A percentile compares a stretch with the other conserved stretches of the same genome.
These are phyloP conservation scores for Tamias sibiricus DNA, from an alignment of 2,113 vertebrate genomes.

Conservation along the genomic window DNA sequence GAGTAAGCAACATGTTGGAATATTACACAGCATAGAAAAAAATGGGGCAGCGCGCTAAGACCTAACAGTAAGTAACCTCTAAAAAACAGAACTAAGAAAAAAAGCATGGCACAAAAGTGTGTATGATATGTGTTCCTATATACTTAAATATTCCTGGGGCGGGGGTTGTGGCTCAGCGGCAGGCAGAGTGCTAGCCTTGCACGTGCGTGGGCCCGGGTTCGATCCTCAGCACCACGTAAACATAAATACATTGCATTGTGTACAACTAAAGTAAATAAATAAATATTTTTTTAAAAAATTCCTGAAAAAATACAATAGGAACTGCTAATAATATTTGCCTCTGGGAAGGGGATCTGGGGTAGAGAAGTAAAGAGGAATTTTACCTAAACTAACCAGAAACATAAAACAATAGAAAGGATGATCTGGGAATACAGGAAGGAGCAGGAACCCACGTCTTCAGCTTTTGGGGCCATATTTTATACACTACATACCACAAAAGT, in stretches of 20 bases:
- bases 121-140: not conserved
- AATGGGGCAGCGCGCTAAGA: not conserved
- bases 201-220: too few species aligned
- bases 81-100: not conserved
- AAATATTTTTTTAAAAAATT: too few species aligned
- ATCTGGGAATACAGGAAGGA: not conserved
- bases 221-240: too few species aligned
- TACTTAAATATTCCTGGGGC: not conserved
- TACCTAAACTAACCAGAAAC: not conserved
- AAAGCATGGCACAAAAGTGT: not conserved
- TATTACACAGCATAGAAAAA: not conserved
- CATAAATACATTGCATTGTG: too few species aligned
- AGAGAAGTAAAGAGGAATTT: not conserved
- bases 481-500: not conserved
- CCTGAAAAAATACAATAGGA: not conserved
- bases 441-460: not conserved
- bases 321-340: not conserved
- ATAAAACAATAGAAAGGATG: not conserved
- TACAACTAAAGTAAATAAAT: too few species aligned
- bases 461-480: not conserved
- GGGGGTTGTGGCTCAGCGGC: too few species aligned
- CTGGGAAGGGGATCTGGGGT: not conserved
- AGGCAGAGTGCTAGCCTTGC: too few species aligned
- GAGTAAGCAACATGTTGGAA: not conserved
- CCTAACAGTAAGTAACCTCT: not conserved